Evolutionary conservation across 1,140 invertebrate genomes (phyloP).

Genomic region (Pogonognathellus flavescens): DNA sequence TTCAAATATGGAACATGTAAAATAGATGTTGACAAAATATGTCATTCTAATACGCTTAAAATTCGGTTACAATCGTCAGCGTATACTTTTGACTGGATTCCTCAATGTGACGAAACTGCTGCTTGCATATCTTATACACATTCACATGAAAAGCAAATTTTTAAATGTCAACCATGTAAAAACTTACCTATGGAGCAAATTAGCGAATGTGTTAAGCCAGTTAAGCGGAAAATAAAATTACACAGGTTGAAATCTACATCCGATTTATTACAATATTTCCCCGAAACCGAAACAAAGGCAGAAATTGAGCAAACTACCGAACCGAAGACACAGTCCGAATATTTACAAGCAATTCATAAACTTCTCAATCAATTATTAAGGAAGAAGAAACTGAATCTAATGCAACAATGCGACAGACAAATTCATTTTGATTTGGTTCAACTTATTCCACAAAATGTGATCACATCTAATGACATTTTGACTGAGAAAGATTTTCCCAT

Average conservation of each 20-base stretch:
- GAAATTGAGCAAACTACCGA: no score
- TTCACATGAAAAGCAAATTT: no score
- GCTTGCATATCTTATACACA: no score
- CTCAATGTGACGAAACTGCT: background rate
- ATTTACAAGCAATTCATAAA: background rate
- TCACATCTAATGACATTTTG: background rate
- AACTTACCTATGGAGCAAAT: background rate
- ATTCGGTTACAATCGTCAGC: no score
- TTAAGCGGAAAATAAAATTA: background rate
- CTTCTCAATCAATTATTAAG: background rate
- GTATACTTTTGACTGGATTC: background rate
- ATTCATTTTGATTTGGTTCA: background rate
- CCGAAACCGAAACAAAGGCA: no score
- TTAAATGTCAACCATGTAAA: background rate
- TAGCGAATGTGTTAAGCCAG: background rate
- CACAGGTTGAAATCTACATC: background rate
- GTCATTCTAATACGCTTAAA: background rate
- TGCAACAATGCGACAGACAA: background rate
- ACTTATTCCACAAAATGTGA: background rate
- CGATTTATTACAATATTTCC: background rate
- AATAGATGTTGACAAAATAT: background rate
- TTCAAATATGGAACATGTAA: background rate
- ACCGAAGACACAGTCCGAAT: background rate
- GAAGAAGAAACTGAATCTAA: background rate
- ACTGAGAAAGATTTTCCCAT: background rate